Base-by-base conservation (phyloP, 2,888 invertebrate species). In the Drosophila peninsularis region DNA sequence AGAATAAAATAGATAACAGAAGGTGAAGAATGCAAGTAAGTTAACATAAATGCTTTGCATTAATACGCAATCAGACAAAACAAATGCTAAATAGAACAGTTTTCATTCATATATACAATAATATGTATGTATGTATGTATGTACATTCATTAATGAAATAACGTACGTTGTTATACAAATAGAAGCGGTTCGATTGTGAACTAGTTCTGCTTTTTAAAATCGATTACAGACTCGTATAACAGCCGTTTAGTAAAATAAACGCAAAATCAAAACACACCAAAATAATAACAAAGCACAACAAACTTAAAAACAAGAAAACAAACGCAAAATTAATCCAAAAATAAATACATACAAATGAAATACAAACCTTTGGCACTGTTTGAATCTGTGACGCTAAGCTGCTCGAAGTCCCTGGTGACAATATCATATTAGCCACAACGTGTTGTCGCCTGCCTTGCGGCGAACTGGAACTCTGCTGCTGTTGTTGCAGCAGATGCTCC, bases 321-420 rank as follows among this genome's bases (percentile, higher is more conserved):
- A 75, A 77, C 64, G 75, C 62, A 77, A 77, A 74, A 71, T 45
- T 56, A 73, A 70, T 70, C 66, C 55, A 66, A 88, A 79, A 79
- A 76, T 71, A 85, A 89, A 82, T 90, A 83, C 87, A 82, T 79
- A 82, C 78, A 88, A 90, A 84, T 78, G 67, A 90, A 81, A 91
- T 91, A 91, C 91, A 91, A 91, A 91, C 92, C 92, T 92, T 92
- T 79, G 90, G 89, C 80, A 90, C 91, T 84, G 90, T 90, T 91
- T 92, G 92, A 92, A 92, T 92, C 92, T 92, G 92, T 91, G 92
- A 92, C 92, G 92, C 83, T 87, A 90, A 84, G 85, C 65, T 73
- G 79, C 67, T 74, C 73, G 82, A 53, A 42, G 89, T 83, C 54
- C 71, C 77, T 56, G 93, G 80, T 90, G 91, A 91, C 88, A 91